Base-by-base conservation (phyloP, 2,113 vertebrate species). In the Aegypius monachus region DNA sequence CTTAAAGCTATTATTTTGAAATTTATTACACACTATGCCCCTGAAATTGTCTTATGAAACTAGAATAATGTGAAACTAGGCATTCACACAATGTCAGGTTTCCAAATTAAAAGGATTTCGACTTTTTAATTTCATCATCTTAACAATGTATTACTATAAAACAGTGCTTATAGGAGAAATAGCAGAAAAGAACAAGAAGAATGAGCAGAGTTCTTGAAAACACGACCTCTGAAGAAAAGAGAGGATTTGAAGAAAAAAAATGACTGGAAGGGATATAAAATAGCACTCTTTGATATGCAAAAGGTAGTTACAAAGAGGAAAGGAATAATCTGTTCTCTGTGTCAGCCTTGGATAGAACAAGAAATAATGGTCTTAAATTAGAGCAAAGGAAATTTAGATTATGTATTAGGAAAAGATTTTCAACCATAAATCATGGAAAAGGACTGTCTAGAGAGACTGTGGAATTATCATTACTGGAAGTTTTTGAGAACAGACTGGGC, bases 351-450 rank as follows among this genome's bases (percentile, higher is more conserved):
- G 73, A 68, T 81, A 89, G 86, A 96, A 97, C 95, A 96, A 96
- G 81, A 96, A 96, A 56, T 93, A 96, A 96, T 87, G 70, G 81
- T 91, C 91, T 93, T 95, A 96, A 96, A 97, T 96, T 96, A 96
- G 84, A 95, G 68, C 45, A 91, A 91, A 86, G 52, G 93, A 96
- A 96, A 95, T 97, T 95, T 94, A 89, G 94, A 84, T 96, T 97
- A 96, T 87, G 73, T 96, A 94, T 96, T 91, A 95, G 81, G 56
- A 93, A 96, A 97, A 94, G 93, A 91, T 96, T 96, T 97, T 93
- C 56, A 87, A 79, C 70, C 21, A 94, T 97, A 96, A 96, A 96
- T 97, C 94, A 95, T 43, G 34, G 73, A 63, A 91, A 87, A 94
- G 23, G 52, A 72, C 81, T 59, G 52, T 87, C 83, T 63, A 72